These are phyloP conservation scores for Chymomyza procnemis DNA, from an alignment of 2,888 invertebrate genomes.

Conservation along the genomic window DNA sequence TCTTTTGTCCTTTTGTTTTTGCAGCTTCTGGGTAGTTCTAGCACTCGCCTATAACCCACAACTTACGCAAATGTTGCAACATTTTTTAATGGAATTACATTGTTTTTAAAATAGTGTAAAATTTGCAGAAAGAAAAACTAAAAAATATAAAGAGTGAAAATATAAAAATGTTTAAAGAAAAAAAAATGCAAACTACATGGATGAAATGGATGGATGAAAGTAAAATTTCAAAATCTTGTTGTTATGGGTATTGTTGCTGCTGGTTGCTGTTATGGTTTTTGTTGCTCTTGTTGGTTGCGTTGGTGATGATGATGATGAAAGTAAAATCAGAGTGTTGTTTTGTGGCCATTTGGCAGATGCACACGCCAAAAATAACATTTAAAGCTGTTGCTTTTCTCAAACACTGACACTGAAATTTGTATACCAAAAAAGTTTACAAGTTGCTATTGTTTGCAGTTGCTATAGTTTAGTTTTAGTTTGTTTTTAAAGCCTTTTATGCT, in stretches of 20 bases:
- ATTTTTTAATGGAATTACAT: constrained; percentile 20
- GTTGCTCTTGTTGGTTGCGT: constrained; percentile 20
- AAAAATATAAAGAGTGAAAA: constrained; percentile 10
- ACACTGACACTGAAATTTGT: not conserved
- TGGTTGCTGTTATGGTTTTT: constrained; percentile 23
- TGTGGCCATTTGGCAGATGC: constrained; percentile 36
- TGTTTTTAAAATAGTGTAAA: constrained; percentile 38
- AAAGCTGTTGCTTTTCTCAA: constrained; percentile 22
- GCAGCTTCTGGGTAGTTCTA: too few relatives aligned
- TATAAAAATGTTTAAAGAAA: not conserved
- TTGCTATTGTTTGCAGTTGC: not conserved
- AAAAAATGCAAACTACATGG: constrained; percentile 22
- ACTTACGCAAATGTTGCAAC: not conserved
- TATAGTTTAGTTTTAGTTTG: not conserved
- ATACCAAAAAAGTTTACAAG: not conserved
- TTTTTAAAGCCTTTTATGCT: constrained; percentile 13
- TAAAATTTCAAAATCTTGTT: constrained; percentile 59
- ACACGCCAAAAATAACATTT: constrained; percentile 5
- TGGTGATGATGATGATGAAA: constrained; percentile 59
- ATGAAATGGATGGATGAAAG: constrained; percentile 60
- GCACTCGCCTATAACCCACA: too few relatives aligned
- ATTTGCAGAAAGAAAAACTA: constrained; percentile 11
- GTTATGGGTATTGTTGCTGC: constrained; percentile 11
- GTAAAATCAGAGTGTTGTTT: constrained; percentile 73
- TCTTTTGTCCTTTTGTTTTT: too few relatives aligned